Conservation (phyloP, 2,113 vertebrate genomes). For the Muscicapa adusta region DNA sequence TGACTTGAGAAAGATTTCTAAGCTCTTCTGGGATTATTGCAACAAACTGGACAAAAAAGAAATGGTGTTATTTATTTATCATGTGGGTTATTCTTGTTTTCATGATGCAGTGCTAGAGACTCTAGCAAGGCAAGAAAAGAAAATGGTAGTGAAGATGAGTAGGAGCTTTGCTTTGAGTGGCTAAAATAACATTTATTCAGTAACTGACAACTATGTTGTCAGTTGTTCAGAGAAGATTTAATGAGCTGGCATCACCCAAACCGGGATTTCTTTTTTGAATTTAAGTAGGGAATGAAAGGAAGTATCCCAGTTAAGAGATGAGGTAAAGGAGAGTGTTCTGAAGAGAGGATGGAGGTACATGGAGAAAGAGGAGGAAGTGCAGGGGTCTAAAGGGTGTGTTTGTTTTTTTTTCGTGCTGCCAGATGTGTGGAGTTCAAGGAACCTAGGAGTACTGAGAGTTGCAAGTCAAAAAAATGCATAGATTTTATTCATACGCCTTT, state of each 20-base stretch:
- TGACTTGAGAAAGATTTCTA: neutral
- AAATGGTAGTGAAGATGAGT: neutral
- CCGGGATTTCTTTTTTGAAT: neutral
- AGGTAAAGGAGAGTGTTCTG: neutral
- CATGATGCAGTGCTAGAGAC: neutral
- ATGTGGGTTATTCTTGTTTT: neutral
- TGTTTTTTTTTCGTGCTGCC: neutral
- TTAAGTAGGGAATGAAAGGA: neutral
- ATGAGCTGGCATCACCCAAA: neutral
- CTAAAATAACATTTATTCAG: neutral
- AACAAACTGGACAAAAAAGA: neutral
- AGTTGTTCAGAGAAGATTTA: neutral
- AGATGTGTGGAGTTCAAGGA: neutral
- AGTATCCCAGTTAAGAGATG: neutral
- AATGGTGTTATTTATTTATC: fast-evolving
- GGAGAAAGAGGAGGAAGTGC: neutral
- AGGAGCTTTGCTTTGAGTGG: neutral
- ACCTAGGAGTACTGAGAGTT: neutral
- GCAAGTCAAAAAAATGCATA: neutral
- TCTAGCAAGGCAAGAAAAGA: neutral
- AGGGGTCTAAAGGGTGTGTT: neutral
- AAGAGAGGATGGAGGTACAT: neutral
- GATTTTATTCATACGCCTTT: neutral
- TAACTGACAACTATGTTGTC: neutral
- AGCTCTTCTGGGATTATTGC: neutral